A percentile compares a stretch with the other conserved stretches of the same genome.
Conservation (phyloP, 2,888 invertebrate genomes). For the Polia nebulosa region DNA sequence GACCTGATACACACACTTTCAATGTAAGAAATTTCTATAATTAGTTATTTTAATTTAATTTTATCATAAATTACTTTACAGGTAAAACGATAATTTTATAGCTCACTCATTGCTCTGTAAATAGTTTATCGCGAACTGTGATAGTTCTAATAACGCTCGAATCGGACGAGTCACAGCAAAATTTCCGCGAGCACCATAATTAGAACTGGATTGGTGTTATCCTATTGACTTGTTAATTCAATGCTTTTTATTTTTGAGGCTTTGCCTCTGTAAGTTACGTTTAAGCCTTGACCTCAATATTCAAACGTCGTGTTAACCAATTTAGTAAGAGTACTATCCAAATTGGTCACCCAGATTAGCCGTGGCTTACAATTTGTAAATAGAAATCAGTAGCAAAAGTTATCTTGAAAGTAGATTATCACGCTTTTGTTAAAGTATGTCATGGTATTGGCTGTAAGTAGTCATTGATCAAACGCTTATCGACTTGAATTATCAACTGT, state of each 20-base stretch:
- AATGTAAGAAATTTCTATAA: constrained; percentile 24
- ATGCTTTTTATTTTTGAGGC: constrained; percentile 3
- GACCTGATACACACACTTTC: constrained; percentile 11
- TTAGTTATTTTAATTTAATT: constrained; percentile 29
- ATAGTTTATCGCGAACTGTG: constrained; percentile 3
- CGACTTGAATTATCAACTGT: constrained; percentile 40
- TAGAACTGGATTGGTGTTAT: not conserved
- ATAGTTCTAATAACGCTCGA: constrained; percentile 1
- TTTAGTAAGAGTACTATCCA: constrained; percentile 32
- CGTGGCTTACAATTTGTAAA: constrained; percentile 49
- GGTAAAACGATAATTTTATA: constrained; percentile 17
- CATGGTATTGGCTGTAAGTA: constrained; percentile 50
- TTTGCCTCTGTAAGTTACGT: constrained; percentile 24
- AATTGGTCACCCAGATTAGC: constrained; percentile 28
- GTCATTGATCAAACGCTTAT: constrained; percentile 54
- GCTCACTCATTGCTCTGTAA: not conserved
- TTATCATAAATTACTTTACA: constrained; percentile 14
- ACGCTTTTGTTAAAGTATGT: constrained; percentile 49
- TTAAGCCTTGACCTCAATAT: constrained; percentile 26
- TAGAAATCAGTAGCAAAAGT: constrained; percentile 36
- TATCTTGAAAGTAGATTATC: constrained; percentile 18
- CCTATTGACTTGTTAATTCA: constrained; percentile 1
- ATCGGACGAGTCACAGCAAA: constrained; percentile 6
- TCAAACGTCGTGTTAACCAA: constrained; percentile 26
- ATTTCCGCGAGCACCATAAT: not conserved